These are phyloP conservation scores for Puntigrus tetrazona DNA, from an alignment of 2,113 vertebrate species.

Conservation along the genomic window DNA sequence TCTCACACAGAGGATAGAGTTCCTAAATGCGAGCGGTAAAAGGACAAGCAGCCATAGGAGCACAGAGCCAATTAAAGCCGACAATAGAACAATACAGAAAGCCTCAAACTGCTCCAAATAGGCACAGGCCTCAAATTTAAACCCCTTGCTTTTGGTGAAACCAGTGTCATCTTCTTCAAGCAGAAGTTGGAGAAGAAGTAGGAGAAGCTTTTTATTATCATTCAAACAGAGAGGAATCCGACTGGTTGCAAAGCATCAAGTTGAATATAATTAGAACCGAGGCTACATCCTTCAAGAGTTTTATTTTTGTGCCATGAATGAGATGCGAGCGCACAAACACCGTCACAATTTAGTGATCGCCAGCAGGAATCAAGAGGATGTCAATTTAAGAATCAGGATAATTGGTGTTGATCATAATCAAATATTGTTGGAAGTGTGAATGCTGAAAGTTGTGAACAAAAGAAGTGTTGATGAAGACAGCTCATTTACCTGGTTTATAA, in stretches of 20 bases:
- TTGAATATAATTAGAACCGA: slow-evolving; percentile 21
- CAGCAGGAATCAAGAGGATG: background rate
- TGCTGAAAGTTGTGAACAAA: background rate
- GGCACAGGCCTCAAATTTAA: slow-evolving; percentile 16
- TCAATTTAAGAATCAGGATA: background rate
- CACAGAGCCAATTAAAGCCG: slow-evolving; percentile 59
- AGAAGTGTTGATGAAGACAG: background rate
- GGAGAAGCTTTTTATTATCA: background rate
- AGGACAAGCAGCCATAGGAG: slow-evolving; percentile 51
- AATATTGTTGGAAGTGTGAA: background rate
- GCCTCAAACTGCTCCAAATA: slow-evolving; percentile 40
- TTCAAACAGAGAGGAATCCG: background rate
- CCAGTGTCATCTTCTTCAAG: background rate
- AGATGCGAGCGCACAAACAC: background rate
- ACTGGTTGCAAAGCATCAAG: background rate
- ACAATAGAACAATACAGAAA: slow-evolving; percentile 54
- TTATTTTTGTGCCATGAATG: background rate
- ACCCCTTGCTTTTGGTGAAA: slow-evolving; percentile 26
- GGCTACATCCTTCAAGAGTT: slow-evolving; percentile 3
- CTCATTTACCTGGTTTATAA: background rate
- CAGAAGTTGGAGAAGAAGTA: background rate
- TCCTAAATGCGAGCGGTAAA: slow-evolving; percentile 49
- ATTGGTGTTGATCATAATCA: slow-evolving; percentile 4
- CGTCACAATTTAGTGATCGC: background rate
- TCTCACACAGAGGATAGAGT: slow-evolving; percentile 34